Conservation (phyloP, 2,888 invertebrate genomes). For the Metopia argyrocephala region DNA sequence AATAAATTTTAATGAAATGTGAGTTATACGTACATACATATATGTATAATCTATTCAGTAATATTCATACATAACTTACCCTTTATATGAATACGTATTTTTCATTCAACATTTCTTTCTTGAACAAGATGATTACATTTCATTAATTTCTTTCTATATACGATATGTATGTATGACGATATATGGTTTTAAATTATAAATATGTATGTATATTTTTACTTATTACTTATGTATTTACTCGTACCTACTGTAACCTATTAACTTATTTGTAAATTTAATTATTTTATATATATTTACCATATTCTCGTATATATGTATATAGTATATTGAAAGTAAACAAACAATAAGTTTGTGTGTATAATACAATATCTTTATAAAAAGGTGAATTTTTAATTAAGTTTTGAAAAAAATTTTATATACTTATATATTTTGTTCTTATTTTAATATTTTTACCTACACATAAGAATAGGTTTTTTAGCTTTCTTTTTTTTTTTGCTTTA, state of each 20-base stretch:
- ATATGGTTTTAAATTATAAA: background rate
- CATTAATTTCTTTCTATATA: slow-evolving; percentile 8
- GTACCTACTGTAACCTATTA: background rate
- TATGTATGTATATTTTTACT: slow-evolving; percentile 13
- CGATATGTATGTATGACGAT: background rate
- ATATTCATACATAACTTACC: slow-evolving; percentile 34
- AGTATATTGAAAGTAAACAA: slow-evolving; percentile 8
- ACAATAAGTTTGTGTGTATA: slow-evolving; percentile 53
- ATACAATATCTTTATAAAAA: slow-evolving; percentile 53
- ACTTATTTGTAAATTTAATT: background rate
- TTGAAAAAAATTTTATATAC: slow-evolving; percentile 41
- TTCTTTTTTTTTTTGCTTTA: slow-evolving; percentile 17
- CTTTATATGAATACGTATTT: too few species aligned
- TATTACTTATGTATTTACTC: background rate
- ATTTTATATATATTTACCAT: background rate
- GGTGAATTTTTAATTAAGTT: slow-evolving; percentile 20
- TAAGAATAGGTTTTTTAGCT: slow-evolving; percentile 12
- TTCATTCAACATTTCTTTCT: background rate
- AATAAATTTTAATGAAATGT: slow-evolving; percentile 26
- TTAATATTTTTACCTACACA: slow-evolving; percentile 21
- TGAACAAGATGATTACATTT: background rate
- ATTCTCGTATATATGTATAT: background rate
- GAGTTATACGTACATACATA: too few species aligned
- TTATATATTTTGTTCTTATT: slow-evolving; percentile 19
- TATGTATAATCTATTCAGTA: slow-evolving; percentile 48